These are phyloP conservation scores for Dicyrtomina minuta DNA, from an alignment of 2,888 invertebrate species.

Conservation along the genomic window DNA sequence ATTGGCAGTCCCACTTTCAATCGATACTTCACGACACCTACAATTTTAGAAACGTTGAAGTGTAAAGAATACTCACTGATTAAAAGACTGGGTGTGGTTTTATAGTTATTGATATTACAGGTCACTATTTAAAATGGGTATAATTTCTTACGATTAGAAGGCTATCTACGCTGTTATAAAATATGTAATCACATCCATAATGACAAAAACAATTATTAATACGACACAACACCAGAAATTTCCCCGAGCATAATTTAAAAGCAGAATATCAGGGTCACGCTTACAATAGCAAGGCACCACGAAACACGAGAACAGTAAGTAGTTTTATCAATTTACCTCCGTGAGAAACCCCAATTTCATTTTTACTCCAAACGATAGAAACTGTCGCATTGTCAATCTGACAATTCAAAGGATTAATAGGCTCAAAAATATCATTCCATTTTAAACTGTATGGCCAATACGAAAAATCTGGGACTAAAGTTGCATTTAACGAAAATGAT, in stretches of 20 bases:
- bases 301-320: too few species aligned
- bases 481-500: slow-evolving; percentile 33
- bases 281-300: too few species aligned
- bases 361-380: slow-evolving; percentile 35
- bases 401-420: slow-evolving; percentile 36
- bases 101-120: not conserved
- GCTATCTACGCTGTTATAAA: too few species aligned
- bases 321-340: too few species aligned
- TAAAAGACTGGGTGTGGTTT: not conserved
- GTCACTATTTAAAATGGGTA: too few species aligned
- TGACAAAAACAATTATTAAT: too few species aligned
- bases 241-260: too few species aligned
- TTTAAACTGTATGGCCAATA: slow-evolving; percentile 38
- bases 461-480: slow-evolving; percentile 35
- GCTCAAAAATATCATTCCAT: slow-evolving; percentile 40
- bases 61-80: not conserved
- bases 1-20: slow-evolving; percentile 42
- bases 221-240: too few species aligned
- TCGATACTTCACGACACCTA: slow-evolving; percentile 25
- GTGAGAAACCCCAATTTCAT: slow-evolving; percentile 16
- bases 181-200: too few species aligned
- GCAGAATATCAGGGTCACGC: too few species aligned
- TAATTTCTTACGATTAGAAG: too few species aligned
- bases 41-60: slow-evolving; percentile 10
- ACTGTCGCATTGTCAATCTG: slow-evolving; percentile 33